Evolutionary conservation across 2,888 invertebrate species (phyloP), one percentile per base, ranked within the genome.

Genomic region (Buathra laborator): DNA sequence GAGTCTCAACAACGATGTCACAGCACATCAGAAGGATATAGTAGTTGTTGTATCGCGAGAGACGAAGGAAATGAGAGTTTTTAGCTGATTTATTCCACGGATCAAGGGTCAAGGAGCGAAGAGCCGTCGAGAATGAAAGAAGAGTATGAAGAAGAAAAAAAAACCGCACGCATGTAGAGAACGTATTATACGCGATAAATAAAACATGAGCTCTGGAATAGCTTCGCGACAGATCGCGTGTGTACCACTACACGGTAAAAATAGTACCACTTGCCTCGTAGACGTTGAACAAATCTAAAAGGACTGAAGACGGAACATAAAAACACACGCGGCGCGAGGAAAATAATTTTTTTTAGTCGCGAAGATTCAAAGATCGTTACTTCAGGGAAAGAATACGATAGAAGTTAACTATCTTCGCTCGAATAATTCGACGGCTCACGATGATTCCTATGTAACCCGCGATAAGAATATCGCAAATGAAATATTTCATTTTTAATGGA

Each of bases 31-130:
- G 29, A 14, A 62, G 32, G 59, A n/a, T 62, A 62, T 32, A 29
- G 59, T 32, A 29, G 14, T 32, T 29, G 1, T 29, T 29, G 59
- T 80, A 44, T 29, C 62, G 37, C 51, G 64, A 19, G 37, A 64
- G 29, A 6, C 51, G 64, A 56, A 29, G 32, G 37, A 43, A 51
- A 76, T 64, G 75, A 83, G 68, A 81, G 79, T 87, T 89, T 89
- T 82, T 81, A 86, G 81, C 67, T 9, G 51, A 32, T 64, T 82
- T 81, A 87, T 84, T 85, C 71, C 85, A 66, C 77, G 87, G 89
- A 85, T 87, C 87, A 89, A 66, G 81, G 87, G 88, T 90, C 89
- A 90, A 90, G 89, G 88, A 87, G 80, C 86, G 87, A 85, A 86
- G 86, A 88, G 66, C 76, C 77, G 74, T 79, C 71, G 83, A 84